phyloP scores from a whole-genome alignment of 2,888 invertebrate species.

The Cataglyphis cursor region DNA sequence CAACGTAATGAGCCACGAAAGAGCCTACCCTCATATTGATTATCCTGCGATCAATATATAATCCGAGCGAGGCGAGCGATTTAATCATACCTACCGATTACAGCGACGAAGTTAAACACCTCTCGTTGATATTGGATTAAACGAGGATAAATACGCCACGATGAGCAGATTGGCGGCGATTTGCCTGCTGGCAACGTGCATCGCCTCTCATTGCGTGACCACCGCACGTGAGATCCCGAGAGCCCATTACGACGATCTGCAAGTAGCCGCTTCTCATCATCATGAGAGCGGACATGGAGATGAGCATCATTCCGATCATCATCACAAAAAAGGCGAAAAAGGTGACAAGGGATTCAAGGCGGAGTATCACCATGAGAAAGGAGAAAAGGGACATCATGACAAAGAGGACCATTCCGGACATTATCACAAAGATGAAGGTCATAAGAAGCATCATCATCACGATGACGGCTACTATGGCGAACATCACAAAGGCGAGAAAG shows the following conservation, averaged over 20 bases:
- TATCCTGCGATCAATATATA: slow-evolving; percentile 83
- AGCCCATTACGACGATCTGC: slow-evolving; percentile 79
- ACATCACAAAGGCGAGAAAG: slow-evolving; percentile 90
- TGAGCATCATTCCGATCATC: slow-evolving; percentile 68
- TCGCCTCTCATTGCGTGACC: slow-evolving; percentile 39
- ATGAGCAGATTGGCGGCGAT: slow-evolving; percentile 61
- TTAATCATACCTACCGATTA: slow-evolving; percentile 75
- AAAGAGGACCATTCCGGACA: slow-evolving; percentile 89
- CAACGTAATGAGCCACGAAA: slow-evolving; percentile 74
- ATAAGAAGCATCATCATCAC: slow-evolving; percentile 89
- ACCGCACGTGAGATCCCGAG: slow-evolving; percentile 87
- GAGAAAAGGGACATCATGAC: slow-evolving; percentile 86
- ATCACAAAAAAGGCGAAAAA: slow-evolving; percentile 85
- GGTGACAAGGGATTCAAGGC: slow-evolving; percentile 87
- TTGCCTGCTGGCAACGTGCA: slow-evolving; percentile 58
- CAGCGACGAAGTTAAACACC: slow-evolving; percentile 69
- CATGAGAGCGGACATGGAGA: slow-evolving; percentile 58
- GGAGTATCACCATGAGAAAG: slow-evolving; percentile 87
- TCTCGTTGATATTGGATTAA: slow-evolving; percentile 28
- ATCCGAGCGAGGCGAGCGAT: slow-evolving; percentile 74
- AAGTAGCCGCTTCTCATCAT: slow-evolving; percentile 73
- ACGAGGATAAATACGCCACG: slow-evolving; percentile 37
- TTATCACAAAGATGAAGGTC: slow-evolving; percentile 89
- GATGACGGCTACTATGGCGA: slow-evolving; percentile 90
- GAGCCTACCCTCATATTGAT: slow-evolving; percentile 81